Evolutionary conservation across 2,113 vertebrate species (phyloP), one percentile per base, ranked within the genome.

Genomic region (Castor canadensis): DNA sequence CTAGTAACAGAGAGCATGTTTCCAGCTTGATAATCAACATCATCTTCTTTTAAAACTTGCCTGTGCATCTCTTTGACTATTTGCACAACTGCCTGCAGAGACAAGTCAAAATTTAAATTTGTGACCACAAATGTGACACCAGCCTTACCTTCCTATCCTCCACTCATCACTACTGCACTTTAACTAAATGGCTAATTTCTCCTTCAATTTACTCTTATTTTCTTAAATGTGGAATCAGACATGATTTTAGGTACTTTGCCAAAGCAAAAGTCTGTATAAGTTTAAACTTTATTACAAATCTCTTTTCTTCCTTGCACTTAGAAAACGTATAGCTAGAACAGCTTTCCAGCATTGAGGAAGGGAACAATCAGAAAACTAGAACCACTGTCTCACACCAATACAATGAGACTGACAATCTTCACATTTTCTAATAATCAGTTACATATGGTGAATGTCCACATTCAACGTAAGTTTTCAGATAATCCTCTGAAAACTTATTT

Each of bases 211-310:
- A 80, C 58, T 94, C 94, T 87, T 52, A 22, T 45, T 95, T 83
- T 80, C 35, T 92, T 91, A 84, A 92, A 72, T 72, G 47, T 94
- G 62, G 60, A 24, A 60, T 88, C 67, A 47, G 26, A 80, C 12
- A 71, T 81, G 45, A 90, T 72, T 92, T 64, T 47, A 62, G 49
- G 87, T 87, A 54, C n/a, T 67, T 60, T 92, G 19, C 66, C 66
- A 94, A 94, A 89, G 60, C 38, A 91, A 95, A 94, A 80, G 64
- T 28, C 43, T 72, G 16, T 88, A 92, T 86, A 92, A 66, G 90
- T 75, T 95, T 96, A 89, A 97, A 95, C 10, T 69, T 95, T 66
- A 71, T 58, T 87, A 64, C 71, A 89, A 84, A 69, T 85, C 40
- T 87, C 64, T 92, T 87, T 80, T 93, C 66, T 72, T 85, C 64